Evolutionary conservation across 2,113 vertebrate genomes (phyloP).

Genomic region (Plestiodon gilberti): DNA sequence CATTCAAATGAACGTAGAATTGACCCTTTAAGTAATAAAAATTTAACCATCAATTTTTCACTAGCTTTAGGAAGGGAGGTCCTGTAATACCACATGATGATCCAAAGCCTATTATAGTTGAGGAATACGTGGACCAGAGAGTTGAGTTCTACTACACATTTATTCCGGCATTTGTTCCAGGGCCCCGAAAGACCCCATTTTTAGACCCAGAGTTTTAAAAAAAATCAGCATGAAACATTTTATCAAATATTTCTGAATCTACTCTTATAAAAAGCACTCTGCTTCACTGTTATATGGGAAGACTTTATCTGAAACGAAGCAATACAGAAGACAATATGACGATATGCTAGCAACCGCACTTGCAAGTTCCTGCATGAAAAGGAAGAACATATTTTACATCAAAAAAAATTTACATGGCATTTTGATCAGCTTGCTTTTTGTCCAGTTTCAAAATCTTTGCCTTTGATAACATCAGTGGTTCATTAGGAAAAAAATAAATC

Average conservation of each 20-base stretch:
- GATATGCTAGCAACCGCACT: not conserved
- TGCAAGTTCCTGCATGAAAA: not conserved
- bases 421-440: not conserved
- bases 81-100: too few relatives aligned
- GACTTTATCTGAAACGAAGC: accelerated
- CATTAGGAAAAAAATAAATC: not conserved
- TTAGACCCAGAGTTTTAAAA: too few relatives aligned
- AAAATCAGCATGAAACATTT: not conserved
- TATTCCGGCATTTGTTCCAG: too few relatives aligned
- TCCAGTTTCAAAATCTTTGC: not conserved
- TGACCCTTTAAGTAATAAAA: too few relatives aligned
- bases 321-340: not conserved
- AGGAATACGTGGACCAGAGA: too few relatives aligned
- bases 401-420: too few relatives aligned
- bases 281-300: not conserved
- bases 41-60: too few relatives aligned
- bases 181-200: too few relatives aligned
- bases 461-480: not conserved
- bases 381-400: not conserved
- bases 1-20: too few relatives aligned
- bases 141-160: too few relatives aligned
- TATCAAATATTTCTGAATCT: not conserved
- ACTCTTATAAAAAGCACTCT: not conserved
- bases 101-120: too few relatives aligned
- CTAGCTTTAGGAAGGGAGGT: too few relatives aligned